A percentile compares a stretch with the other conserved stretches of the same genome.
phyloP scores from a whole-genome alignment of 2,888 invertebrate species.

The Diarsia mendica region DNA sequence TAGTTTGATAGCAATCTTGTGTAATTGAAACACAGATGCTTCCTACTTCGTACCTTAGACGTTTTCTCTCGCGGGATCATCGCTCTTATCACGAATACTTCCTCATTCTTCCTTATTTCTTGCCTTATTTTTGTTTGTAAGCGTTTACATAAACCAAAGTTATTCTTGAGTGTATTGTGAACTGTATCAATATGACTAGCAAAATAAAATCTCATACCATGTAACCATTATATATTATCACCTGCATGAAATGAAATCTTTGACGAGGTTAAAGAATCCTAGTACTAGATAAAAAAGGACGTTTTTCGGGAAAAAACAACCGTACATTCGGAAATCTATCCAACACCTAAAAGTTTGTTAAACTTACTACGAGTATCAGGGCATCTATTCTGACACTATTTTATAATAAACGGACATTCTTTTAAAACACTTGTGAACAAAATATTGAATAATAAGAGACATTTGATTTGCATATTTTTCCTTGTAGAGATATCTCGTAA shows the following conservation, averaged over 20 bases:
- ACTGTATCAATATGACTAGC: neutral
- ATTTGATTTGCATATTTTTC: conserved; percentile 56
- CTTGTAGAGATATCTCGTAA: conserved; percentile 45
- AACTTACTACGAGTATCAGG: neutral
- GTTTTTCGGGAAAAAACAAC: neutral
- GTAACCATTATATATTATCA: neutral
- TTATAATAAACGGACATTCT: conserved; percentile 8
- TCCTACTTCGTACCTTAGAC: conserved; percentile 24
- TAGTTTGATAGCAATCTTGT: conserved; percentile 41
- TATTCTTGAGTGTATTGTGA: neutral
- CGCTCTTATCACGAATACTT: conserved; percentile 5
- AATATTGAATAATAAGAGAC: conserved; percentile 32
- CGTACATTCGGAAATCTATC: neutral
- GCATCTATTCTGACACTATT: neutral
- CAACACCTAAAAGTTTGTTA: neutral
- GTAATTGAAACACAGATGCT: conserved; percentile 42
- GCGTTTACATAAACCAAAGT: neutral
- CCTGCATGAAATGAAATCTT: neutral
- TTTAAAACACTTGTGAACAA: conserved; percentile 28
- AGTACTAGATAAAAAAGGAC: neutral
- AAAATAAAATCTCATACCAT: neutral
- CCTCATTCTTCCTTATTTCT: conserved; percentile 1
- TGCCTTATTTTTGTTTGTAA: neutral
- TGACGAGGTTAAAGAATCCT: neutral
- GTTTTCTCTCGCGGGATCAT: conserved; percentile 22